Conservation (phyloP, 1,140 invertebrate genomes). For the Asobara japonica region DNA sequence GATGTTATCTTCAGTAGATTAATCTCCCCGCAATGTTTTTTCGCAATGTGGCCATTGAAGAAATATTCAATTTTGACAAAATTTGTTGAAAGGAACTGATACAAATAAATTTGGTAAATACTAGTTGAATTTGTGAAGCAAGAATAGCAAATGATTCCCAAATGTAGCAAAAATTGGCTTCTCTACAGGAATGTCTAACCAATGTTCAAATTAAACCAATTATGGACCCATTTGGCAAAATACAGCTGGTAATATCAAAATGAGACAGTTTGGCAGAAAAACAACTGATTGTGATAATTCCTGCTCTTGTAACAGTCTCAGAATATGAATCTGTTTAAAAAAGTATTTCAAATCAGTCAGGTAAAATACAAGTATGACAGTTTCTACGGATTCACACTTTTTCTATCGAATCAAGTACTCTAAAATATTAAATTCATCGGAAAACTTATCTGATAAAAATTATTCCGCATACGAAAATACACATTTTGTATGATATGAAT, state of each 20-base stretch:
- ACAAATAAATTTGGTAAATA: not conserved
- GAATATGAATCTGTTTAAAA: too few relatives aligned
- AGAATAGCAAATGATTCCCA: not conserved
- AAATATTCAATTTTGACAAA: not conserved
- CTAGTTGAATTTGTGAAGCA: not conserved
- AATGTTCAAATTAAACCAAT: not conserved
- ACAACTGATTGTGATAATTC: not conserved
- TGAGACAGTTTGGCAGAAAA: not conserved
- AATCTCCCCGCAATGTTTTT: not conserved
- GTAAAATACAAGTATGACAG: too few relatives aligned
- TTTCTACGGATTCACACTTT: too few relatives aligned
- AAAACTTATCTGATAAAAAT: too few relatives aligned
- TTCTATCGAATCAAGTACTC: too few relatives aligned
- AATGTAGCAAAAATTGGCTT: not conserved
- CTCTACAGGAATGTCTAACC: not conserved
- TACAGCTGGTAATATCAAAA: not conserved
- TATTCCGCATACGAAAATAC: too few relatives aligned
- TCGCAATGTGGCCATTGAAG: not conserved
- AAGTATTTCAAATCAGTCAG: too few relatives aligned
- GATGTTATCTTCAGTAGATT: constrained; percentile 1
- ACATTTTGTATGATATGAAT: too few relatives aligned
- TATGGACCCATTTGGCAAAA: not conserved
- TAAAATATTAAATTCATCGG: too few relatives aligned
- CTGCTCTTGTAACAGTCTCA: too few relatives aligned
- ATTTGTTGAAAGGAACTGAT: not conserved